Evolutionary conservation across 2,888 invertebrate genomes (phyloP).

Genomic region (Cheilosia soror): DNA sequence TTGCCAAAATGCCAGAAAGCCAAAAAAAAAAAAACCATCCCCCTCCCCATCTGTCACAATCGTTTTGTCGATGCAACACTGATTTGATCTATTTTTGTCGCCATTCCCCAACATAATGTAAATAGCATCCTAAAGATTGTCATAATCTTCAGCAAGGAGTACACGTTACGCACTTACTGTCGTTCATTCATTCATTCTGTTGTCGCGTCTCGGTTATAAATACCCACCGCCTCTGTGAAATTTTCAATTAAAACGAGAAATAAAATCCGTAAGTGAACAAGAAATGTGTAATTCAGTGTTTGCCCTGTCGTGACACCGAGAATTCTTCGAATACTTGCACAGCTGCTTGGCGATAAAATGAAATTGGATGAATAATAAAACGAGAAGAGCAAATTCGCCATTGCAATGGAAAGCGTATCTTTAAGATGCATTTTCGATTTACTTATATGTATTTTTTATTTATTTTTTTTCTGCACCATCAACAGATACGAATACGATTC

Average conservation of each 20-base stretch:
- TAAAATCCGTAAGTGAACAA: slow-evolving; percentile 32
- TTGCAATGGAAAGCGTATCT: slow-evolving; percentile 29
- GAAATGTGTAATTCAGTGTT: slow-evolving; percentile 40
- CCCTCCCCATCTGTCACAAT: slow-evolving; percentile 23
- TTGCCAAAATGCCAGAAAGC: slow-evolving; percentile 32
- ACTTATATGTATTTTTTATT: not conserved
- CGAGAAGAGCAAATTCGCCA: slow-evolving; percentile 18
- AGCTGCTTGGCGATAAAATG: slow-evolving; percentile 41
- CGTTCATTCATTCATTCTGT: slow-evolving; percentile 45
- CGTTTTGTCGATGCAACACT: slow-evolving; percentile 33
- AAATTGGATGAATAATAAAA: slow-evolving; percentile 44
- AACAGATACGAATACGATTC: slow-evolving; percentile 25
- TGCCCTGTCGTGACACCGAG: slow-evolving; percentile 54
- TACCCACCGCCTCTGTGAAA: slow-evolving; percentile 25
- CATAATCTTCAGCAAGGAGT: slow-evolving; percentile 9
- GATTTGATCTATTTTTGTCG: slow-evolving; percentile 26
- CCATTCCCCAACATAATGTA: slow-evolving; percentile 4
- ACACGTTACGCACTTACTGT: slow-evolving; percentile 27
- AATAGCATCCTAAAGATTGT: not conserved
- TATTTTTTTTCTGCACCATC: slow-evolving; percentile 16
- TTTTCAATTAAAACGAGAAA: slow-evolving; percentile 50
- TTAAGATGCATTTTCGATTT: slow-evolving; percentile 18
- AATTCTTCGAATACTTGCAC: slow-evolving; percentile 53
- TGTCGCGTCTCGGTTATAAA: slow-evolving; percentile 37
- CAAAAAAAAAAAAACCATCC: slow-evolving; percentile 1